Percentiles rank a stretch among this genome's conserved stretches.
phyloP scores from a whole-genome alignment of 2,888 invertebrate species.

The Silvanus unidentatus region DNA sequence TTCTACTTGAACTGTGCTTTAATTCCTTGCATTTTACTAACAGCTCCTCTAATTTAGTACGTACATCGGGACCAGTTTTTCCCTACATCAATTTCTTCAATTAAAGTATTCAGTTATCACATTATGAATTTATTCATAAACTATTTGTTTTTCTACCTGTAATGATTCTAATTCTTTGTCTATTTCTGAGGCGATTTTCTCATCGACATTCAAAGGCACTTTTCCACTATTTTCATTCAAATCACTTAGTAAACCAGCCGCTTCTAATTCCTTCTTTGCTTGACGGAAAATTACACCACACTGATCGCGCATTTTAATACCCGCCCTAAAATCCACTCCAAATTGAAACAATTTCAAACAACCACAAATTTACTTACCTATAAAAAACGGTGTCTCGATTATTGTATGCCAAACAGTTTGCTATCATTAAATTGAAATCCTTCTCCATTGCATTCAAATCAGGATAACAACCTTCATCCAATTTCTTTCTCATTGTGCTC shows the following conservation, averaged over 20 bases:
- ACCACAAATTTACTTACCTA: conserved; percentile 42
- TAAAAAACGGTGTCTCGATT: conserved; percentile 93
- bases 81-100: conserved; percentile 26
- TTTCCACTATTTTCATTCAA: conserved; percentile 38
- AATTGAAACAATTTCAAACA: not conserved
- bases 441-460: conserved; percentile 73
- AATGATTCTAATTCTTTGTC: conserved; percentile 51
- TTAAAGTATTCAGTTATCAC: conserved; percentile 2
- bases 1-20: conserved; percentile 53
- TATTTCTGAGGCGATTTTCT: conserved; percentile 50
- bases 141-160: conserved; percentile 31
- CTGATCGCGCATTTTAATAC: conserved; percentile 83
- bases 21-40: conserved; percentile 58
- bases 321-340: conserved; percentile 66
- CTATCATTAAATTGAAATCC: conserved; percentile 94
- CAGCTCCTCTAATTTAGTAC: conserved; percentile 54
- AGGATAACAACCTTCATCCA: conserved; percentile 62
- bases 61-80: conserved; percentile 40
- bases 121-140: not conserved
- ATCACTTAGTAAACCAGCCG: conserved; percentile 52
- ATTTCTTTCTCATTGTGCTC: conserved; percentile 76
- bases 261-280: conserved; percentile 66
- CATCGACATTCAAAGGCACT: conserved; percentile 38
- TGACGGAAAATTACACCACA: conserved; percentile 74
- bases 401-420: conserved; percentile 93